These are phyloP conservation scores for Heliconius sara DNA, from an alignment of 2,888 invertebrate species.

Conservation along the genomic window DNA sequence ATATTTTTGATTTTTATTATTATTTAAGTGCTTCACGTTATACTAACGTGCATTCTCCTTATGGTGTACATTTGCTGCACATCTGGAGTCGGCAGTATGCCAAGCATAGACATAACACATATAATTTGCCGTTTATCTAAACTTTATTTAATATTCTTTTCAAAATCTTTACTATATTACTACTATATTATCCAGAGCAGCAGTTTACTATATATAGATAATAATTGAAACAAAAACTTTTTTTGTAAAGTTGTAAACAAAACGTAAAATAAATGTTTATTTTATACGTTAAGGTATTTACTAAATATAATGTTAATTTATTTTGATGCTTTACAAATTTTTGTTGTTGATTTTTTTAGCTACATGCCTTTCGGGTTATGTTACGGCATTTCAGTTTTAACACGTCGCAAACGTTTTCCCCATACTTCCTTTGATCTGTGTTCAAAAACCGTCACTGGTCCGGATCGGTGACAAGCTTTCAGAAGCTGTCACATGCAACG, in stretches of 20 bases:
- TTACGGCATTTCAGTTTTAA: too few species aligned
- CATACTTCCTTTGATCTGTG: too few species aligned
- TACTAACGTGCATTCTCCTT: slow-evolving; percentile 18
- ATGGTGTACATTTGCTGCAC: slow-evolving; percentile 22
- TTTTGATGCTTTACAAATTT: too few species aligned
- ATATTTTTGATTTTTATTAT: not conserved
- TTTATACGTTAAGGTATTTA: not conserved
- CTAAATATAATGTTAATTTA: not conserved
- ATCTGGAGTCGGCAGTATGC: slow-evolving; percentile 29
- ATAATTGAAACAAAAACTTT: too few species aligned
- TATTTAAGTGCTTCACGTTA: not conserved
- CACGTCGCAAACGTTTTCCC: too few species aligned
- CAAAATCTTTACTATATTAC: not conserved
- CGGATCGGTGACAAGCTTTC: too few species aligned
- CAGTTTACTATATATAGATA: not conserved
- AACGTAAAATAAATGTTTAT: too few species aligned
- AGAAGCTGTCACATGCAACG: too few species aligned
- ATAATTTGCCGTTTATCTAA: slow-evolving; percentile 14
- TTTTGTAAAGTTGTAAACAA: not conserved
- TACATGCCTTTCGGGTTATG: too few species aligned
- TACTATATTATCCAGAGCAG: too few species aligned
- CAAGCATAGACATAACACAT: slow-evolving; percentile 16
- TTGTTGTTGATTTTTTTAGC: too few species aligned
- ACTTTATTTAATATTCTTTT: not conserved
- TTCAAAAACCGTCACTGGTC: too few species aligned